phyloP scores from a whole-genome alignment of 2,888 invertebrate genomes.

The Netelia inedita region DNA sequence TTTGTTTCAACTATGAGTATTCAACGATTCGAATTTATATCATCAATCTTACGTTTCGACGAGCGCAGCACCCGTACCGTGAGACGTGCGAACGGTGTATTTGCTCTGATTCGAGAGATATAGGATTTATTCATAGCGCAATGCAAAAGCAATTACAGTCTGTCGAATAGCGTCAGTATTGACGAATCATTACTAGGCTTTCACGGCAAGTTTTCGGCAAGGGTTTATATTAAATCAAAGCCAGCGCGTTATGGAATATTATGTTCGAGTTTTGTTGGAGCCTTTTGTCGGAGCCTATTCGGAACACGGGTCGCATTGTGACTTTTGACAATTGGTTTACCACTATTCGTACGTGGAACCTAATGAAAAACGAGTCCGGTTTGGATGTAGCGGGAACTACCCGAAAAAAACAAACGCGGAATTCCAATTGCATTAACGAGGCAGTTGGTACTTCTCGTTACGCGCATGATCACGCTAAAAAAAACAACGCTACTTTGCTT shows the following conservation, averaged over 20 bases:
- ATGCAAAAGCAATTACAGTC: constrained; percentile 69
- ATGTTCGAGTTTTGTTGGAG: constrained; percentile 68
- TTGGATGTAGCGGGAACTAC: too few relatives aligned
- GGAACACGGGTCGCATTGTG: constrained; percentile 61
- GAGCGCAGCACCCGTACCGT: constrained; percentile 64
- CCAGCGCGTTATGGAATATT: constrained; percentile 73
- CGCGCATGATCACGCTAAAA: neutral
- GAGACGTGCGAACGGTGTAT: constrained; percentile 64
- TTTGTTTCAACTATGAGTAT: constrained; percentile 64
- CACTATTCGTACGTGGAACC: constrained; percentile 14
- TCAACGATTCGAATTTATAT: constrained; percentile 59
- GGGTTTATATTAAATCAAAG: constrained; percentile 71
- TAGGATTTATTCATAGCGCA: constrained; percentile 71
- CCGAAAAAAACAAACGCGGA: too few relatives aligned
- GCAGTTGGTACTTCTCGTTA: too few relatives aligned
- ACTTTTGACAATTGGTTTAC: constrained; percentile 73
- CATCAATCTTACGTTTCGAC: constrained; percentile 71
- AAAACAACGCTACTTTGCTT: neutral
- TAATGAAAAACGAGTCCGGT: too few relatives aligned
- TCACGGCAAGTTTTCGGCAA: constrained; percentile 70
- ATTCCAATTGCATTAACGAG: too few relatives aligned
- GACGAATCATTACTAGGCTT: constrained; percentile 74
- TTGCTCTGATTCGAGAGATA: constrained; percentile 72
- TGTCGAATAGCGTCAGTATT: constrained; percentile 69
- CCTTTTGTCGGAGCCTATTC: constrained; percentile 64